A percentile compares a stretch with the other conserved stretches of the same genome.
Conservation (phyloP, 2,888 invertebrate species). For the Alitta virens region DNA sequence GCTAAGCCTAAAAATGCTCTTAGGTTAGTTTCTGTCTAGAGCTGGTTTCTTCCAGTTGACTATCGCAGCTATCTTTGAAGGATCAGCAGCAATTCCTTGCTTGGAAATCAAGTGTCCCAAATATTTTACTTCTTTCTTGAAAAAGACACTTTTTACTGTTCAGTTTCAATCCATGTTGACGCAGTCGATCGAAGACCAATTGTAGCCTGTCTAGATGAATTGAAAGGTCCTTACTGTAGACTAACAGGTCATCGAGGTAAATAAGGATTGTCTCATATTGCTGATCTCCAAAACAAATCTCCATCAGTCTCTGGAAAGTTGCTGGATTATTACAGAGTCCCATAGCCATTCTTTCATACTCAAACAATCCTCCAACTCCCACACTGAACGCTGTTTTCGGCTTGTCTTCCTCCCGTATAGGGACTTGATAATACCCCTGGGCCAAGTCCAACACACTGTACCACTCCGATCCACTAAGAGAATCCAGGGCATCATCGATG, state of each 20-base stretch:
- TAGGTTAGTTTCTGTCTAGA: constrained; percentile 4
- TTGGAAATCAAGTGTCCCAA: constrained; percentile 16
- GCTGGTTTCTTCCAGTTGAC: constrained; percentile 4
- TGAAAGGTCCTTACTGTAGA: constrained; percentile 24
- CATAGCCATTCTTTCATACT: constrained; percentile 25
- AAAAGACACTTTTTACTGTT: constrained; percentile 33
- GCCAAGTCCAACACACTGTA: constrained; percentile 30
- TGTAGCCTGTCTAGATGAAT: constrained; percentile 23
- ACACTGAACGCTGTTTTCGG: constrained; percentile 32
- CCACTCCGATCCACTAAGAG: constrained; percentile 26
- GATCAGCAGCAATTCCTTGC: constrained; percentile 9
- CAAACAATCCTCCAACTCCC: constrained; percentile 20
- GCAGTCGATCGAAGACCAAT: background rate
- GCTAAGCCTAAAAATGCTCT: constrained; percentile 11
- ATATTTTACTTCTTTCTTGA: constrained; percentile 11
- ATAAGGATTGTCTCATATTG: constrained; percentile 23
- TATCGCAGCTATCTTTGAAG: constrained; percentile 8
- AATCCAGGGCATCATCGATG: constrained; percentile 23
- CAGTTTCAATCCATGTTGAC: constrained; percentile 23
- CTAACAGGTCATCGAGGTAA: constrained; percentile 32
- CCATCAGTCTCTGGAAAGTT: constrained; percentile 32
- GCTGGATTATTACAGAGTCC: constrained; percentile 30
- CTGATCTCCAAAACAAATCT: constrained; percentile 22
- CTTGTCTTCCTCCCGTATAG: constrained; percentile 22
- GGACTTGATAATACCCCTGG: constrained; percentile 34